Evolutionary conservation across 2,113 vertebrate genomes (phyloP), one percentile per base, ranked within the genome.

Genomic region (Nothoprocta pentlandii): DNA sequence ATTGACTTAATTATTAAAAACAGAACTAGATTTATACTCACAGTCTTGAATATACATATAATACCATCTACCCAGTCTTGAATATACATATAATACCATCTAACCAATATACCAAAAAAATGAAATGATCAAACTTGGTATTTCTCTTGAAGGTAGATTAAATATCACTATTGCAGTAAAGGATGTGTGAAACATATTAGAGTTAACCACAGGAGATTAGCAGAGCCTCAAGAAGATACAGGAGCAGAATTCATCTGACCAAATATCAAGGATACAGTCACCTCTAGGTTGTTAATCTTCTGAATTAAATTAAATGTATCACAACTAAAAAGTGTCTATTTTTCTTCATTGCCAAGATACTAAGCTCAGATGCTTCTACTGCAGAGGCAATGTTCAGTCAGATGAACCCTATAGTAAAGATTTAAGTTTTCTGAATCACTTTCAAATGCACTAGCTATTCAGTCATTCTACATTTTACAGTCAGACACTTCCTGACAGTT

Each of bases 381-480:
- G 44, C 28, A 66, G 21, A 17, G 61, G 23, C 10, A 75, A 64
- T 63, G 25, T 70, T 77, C 46, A 67, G 44, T 30, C 22, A 87
- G 68, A 78, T 30, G 75, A 86, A 68, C 3, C 13, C 17, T 9
- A 61, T 25, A 64, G 23, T 80, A 71, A 93, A 87, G 16, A 67
- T 11, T 59, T 71, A 73, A 19, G 3, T 69, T 89, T 87, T 85
- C 49, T 85, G 30, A 3, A 39, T 89, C 63, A 49, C 73, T 67
- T n/a, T 63, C 69, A 80, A 70, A 70, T 54, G 19, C 19, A 47
- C 41, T 80, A 63, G 9, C 32, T 4, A 41, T 34, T 53, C 32
- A 73, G 77, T 80, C 63, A 39, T 79, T 87, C 74, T 90, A 28
- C 42, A 58, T 89, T 91, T 94, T 81, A 47, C 54, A 77, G 61